Evolutionary conservation across 2,888 invertebrate genomes (phyloP), one percentile per base, ranked within the genome.

Genomic region (Crocallis elinguaria): DNA sequence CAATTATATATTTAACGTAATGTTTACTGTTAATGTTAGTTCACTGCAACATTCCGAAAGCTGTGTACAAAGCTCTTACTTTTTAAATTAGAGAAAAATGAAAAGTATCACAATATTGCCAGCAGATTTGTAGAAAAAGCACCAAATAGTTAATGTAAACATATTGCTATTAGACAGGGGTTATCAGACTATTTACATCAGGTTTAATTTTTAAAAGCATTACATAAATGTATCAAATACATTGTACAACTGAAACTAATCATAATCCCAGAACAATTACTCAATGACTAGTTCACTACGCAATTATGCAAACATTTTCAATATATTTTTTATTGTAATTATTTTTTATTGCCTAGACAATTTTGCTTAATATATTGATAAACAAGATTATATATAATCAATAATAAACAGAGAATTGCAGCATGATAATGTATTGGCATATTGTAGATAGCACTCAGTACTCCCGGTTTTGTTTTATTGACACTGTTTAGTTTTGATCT

Each of bases 361-460:
- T 88, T 86, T 77, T 88, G 82, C 77, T 91, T 91, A 76, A 88
- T 79, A 67, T 92, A 88, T 71, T 91, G 92, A 80, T 86, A 86
- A 67, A 88, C 72, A 69, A 92, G 82, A 79, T 92, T 92, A 84
- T 92, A 92, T 82, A 90, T 81, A 83, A 92, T 89, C 78, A 92
- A 83, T 67, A 92, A 73, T 70, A 90, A 82, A 84, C 92, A 92
- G 69, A 92, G 63, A 69, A 92, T 86, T 60, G 85, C 84, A 67
- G 92, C 91, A 70, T 92, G 91, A 79, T 92, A 92, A 79, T 92
- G 92, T 75, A 88, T 81, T 60, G 92, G 92, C 87, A 92, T 84
- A 65, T 87, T 88, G 75, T 81, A 87, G 69, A 92, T 80, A 74
- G 77, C 77, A 62, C 76, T 77, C 56, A 86, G 67, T 60, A 90